Percentiles rank a stretch among this genome's conserved stretches.
Conservation (phyloP, 2,113 vertebrate genomes). For the Oostethus manadensis region DNA sequence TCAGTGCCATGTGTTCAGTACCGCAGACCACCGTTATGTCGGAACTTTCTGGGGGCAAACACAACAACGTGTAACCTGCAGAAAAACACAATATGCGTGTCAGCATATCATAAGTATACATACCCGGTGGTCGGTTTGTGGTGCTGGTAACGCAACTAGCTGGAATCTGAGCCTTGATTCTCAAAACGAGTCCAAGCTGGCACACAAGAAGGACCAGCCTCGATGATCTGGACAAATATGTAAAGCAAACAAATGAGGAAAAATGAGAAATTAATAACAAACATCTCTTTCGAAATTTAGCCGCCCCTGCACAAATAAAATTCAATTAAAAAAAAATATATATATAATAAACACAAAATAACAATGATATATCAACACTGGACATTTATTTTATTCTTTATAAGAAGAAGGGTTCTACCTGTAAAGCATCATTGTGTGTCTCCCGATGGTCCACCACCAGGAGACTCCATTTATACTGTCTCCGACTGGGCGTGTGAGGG, state of each 20-base stretch:
- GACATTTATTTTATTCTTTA: not conserved
- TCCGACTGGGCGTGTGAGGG: conserved; percentile 43
- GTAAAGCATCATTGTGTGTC: conserved; percentile 31
- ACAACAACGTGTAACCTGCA: conserved; percentile 5
- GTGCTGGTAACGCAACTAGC: not conserved
- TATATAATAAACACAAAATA: no score
- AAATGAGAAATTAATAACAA: no score
- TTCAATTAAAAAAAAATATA: no score
- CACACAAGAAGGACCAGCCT: conserved; percentile 51
- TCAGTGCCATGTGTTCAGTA: conserved; percentile 55
- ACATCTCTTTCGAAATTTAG: no score
- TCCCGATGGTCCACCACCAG: conserved; percentile 1
- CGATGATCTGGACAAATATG: conserved; percentile 47
- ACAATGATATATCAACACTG: no score
- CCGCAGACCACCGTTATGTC: conserved; percentile 67
- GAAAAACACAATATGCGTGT: not conserved
- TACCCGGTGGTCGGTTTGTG: conserved; percentile 67
- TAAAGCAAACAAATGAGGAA: not conserved
- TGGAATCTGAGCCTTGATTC: conserved; percentile 39
- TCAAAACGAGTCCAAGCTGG: conserved; percentile 55
- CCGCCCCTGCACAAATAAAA: no score
- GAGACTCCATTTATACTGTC: conserved; percentile 51
- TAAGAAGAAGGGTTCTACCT: conserved; percentile 37
- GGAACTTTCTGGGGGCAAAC: conserved; percentile 47
- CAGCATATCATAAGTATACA: not conserved